Evolutionary conservation across 92 coral and sea anemone species (phyloP).

Genomic region (Porites lobata): DNA sequence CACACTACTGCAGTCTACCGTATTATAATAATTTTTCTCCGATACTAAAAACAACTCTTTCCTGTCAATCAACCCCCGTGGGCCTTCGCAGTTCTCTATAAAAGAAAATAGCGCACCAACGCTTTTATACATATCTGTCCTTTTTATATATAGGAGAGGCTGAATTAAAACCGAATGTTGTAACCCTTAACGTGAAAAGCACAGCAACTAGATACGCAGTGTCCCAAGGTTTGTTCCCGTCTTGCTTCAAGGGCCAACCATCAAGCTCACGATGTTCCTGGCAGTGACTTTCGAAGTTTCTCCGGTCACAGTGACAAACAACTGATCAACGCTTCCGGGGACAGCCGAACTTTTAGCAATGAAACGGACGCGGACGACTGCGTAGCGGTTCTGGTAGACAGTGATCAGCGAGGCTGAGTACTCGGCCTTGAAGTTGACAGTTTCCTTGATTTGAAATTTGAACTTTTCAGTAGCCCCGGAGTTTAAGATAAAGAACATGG

Average conservation of each 20-base stretch:
- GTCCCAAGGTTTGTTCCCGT: no score
- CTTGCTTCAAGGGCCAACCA: conserved; percentile 28
- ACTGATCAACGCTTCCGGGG: conserved; percentile 53
- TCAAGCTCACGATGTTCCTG: conserved; percentile 47
- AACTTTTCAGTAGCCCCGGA: conserved; percentile 77
- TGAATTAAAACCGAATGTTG: no score
- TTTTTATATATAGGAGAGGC: no score
- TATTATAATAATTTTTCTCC: no score
- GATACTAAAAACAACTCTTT: no score
- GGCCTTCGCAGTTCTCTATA: no score
- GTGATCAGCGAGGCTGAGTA: conserved; percentile 15
- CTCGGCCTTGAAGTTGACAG: conserved; percentile 46
- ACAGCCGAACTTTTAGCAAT: conserved; percentile 53
- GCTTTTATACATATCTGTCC: no score
- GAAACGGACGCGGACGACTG: conserved; percentile 59
- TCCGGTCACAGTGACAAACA: conserved; percentile 67
- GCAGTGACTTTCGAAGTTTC: conserved; percentile 55
- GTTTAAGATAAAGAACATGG: conserved; percentile 72
- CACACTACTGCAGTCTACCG: no score
- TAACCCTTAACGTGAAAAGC: background rate
- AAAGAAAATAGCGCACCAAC: no score
- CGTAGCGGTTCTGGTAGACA: conserved; percentile 45
- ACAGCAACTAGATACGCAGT: background rate
- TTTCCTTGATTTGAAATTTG: conserved; percentile 71
- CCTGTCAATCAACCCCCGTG: no score